These are phyloP conservation scores for Columbina picui DNA, from an alignment of 2,113 vertebrate genomes.

Conservation along the genomic window DNA sequence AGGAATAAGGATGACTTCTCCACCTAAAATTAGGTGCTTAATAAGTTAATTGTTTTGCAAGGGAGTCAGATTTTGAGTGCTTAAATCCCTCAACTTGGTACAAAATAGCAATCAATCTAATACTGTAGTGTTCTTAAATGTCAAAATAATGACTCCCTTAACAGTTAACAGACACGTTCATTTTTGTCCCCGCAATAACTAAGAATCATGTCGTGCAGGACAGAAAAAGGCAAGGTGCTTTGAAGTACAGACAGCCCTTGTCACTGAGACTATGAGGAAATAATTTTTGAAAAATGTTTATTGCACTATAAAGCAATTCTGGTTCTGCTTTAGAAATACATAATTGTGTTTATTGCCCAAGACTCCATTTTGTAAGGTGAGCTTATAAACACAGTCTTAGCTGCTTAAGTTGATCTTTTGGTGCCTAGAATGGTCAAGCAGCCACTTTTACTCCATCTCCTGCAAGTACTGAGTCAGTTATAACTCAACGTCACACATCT, in stretches of 20 bases:
- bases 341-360: neutral
- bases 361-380: neutral
- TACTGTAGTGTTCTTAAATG: neutral
- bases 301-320: neutral
- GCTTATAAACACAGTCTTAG: neutral
- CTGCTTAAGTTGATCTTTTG: neutral
- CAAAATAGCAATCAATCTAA: neutral
- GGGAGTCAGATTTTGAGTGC: neutral
- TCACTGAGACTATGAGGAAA: neutral
- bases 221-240: neutral
- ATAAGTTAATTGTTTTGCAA: constrained; percentile 11
- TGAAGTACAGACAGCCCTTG: neutral
- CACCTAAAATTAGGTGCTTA: neutral
- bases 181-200: neutral
- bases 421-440: neutral
- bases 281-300: neutral
- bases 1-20: neutral
- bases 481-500: neutral
- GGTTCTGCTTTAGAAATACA: neutral
- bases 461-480: neutral
- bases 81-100: neutral
- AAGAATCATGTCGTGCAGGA: neutral
- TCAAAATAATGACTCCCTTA: neutral
- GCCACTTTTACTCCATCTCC: neutral
- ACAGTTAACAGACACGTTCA: neutral